phyloP scores from a whole-genome alignment of 2,797 vertebrate genomes.

The Platyrinchus mystaceus region DNA sequence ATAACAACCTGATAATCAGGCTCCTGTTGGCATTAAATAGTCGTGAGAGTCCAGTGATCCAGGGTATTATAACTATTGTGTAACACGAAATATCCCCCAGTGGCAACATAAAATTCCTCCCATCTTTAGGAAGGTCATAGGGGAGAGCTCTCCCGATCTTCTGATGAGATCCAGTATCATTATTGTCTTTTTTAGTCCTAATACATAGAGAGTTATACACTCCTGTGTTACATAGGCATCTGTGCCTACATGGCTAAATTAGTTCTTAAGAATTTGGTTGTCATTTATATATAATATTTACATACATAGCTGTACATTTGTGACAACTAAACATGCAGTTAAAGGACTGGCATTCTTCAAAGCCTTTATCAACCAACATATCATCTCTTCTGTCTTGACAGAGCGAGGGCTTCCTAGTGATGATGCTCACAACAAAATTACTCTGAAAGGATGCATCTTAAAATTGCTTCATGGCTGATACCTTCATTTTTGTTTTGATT shows the following conservation, averaged over 20 bases:
- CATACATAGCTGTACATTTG: not conserved
- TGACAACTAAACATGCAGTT: conserved; percentile 5
- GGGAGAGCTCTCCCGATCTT: conserved; percentile 8
- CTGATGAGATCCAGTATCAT: not conserved
- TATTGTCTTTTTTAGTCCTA: not conserved
- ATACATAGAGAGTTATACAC: not conserved
- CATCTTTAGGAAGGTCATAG: conserved; percentile 10
- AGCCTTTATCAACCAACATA: not conserved
- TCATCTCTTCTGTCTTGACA: not conserved
- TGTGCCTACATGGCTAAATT: not conserved
- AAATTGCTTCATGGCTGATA: not conserved
- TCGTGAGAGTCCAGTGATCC: conserved; percentile 38
- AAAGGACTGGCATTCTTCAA: conserved; percentile 6
- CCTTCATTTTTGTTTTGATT: not conserved
- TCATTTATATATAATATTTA: not conserved
- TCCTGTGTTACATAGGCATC: not conserved
- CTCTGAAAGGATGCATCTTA: not conserved
- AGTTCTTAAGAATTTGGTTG: not conserved
- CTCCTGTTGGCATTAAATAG: conserved; percentile 55
- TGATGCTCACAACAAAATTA: not conserved
- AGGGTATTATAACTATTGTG: not conserved
- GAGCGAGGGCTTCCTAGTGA: not conserved
- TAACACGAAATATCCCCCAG: not conserved
- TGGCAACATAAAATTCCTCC: conserved; percentile 4
- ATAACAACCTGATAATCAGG: conserved; percentile 56